Conservation (phyloP, 2,113 vertebrate species). For the Psilopogon haemacephalus region DNA sequence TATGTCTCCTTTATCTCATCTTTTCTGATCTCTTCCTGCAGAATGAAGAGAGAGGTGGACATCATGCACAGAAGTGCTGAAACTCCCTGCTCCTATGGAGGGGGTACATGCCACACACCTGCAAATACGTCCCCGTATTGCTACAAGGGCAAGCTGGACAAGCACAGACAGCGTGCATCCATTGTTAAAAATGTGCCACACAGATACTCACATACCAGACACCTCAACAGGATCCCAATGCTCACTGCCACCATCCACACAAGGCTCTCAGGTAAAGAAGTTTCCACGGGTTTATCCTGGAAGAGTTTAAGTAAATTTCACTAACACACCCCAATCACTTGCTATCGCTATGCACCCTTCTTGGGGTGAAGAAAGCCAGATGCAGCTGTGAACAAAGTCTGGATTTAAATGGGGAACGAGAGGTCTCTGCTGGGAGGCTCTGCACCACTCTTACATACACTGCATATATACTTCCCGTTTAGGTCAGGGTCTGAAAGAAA, state of each 20-base stretch:
- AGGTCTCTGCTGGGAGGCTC: neutral
- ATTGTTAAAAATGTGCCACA: neutral
- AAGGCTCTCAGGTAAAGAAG: neutral
- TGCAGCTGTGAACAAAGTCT: conserved; percentile 1
- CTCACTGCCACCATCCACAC: accelerated
- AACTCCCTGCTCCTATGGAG: accelerated
- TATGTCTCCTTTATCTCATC: neutral
- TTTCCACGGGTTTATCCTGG: neutral
- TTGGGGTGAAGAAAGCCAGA: neutral
- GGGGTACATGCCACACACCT: neutral
- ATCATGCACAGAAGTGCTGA: neutral
- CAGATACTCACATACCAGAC: neutral
- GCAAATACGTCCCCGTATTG: neutral
- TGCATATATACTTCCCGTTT: neutral
- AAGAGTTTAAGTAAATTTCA: neutral
- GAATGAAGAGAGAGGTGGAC: neutral
- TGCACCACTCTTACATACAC: neutral
- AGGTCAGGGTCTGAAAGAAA: conserved; percentile 18
- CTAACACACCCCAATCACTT: neutral
- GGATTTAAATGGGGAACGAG: neutral
- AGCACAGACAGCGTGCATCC: neutral
- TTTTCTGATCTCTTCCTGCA: neutral
- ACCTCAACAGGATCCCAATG: neutral
- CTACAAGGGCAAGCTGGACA: neutral
- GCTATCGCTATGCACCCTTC: neutral